Evolutionary conservation across 2,888 invertebrate species (phyloP).

Genomic region (Sepioteuthis lessoniana): DNA sequence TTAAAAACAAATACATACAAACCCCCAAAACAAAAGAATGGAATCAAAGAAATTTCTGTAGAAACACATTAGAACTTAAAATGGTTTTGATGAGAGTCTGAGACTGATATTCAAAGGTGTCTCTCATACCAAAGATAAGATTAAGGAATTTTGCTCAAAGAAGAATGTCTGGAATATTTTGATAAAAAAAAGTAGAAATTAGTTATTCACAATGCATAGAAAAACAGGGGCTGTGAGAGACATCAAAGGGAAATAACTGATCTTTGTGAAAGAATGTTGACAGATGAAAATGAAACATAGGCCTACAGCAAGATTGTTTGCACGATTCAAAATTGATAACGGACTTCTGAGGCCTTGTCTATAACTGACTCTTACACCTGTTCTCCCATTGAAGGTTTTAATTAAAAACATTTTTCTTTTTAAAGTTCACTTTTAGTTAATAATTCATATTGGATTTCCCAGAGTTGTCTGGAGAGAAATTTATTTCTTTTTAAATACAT

Average conservation of each 20-base stretch:
- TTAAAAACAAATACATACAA: background rate
- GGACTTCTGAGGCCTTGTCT: background rate
- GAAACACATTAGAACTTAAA: background rate
- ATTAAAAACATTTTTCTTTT: background rate
- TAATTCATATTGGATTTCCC: background rate
- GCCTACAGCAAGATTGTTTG: background rate
- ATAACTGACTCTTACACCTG: background rate
- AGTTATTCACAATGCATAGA: background rate
- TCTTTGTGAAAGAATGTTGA: conserved; percentile 6
- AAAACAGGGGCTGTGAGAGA: background rate
- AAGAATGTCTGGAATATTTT: background rate
- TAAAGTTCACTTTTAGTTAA: background rate
- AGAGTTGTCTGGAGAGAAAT: background rate
- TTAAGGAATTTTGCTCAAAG: background rate
- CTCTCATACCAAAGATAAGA: background rate
- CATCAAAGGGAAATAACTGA: conserved; percentile 8
- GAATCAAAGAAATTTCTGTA: background rate
- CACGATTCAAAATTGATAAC: background rate
- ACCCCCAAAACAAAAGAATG: background rate
- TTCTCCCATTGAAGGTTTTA: background rate
- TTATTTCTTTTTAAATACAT: background rate
- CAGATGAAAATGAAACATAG: conserved; percentile 4
- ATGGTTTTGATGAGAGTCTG: background rate
- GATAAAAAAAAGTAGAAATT: background rate
- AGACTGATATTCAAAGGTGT: background rate